Conservation (phyloP, 2,888 invertebrate genomes). For the Plagodis dolabraria region DNA sequence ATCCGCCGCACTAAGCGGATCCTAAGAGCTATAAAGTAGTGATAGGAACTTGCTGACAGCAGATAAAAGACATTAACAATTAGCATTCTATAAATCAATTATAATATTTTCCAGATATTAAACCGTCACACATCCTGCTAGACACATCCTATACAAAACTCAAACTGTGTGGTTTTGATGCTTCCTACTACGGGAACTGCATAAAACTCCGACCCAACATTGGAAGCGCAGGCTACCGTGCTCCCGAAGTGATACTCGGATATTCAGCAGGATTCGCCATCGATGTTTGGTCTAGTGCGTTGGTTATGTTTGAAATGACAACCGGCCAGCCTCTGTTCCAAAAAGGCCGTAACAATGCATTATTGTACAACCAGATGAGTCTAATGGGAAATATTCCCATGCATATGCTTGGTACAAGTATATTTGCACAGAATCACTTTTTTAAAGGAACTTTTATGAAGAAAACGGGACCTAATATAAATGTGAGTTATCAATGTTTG, state of each 20-base stretch:
- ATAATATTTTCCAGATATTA: conserved; percentile 60
- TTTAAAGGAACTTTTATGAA: conserved; percentile 42
- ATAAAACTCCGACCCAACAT: conserved; percentile 36
- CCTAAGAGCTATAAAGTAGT: too few species aligned
- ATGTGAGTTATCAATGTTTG: conserved; percentile 35
- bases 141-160: conserved; percentile 44
- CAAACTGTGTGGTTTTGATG: conserved; percentile 68
- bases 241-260: conserved; percentile 68
- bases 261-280: conserved; percentile 49
- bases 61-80: too few species aligned
- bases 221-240: conserved; percentile 54
- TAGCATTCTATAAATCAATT: too few species aligned
- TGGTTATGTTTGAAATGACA: conserved; percentile 65
- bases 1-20: too few species aligned
- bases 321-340: conserved; percentile 50
- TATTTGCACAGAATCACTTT: conserved; percentile 45
- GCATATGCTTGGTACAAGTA: conserved; percentile 50
- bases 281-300: conserved; percentile 66
- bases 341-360: conserved; percentile 49
- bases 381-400: conserved; percentile 49
- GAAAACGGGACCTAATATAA: conserved; percentile 21
- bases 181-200: conserved; percentile 35
- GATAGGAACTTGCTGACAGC: too few species aligned
- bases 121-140: conserved; percentile 62
- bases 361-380: conserved; percentile 58